Percentiles rank a stretch among this genome's conserved stretches.
Evolutionary conservation across 2,113 vertebrate species (phyloP).

Genomic region (Edolisoma coerulescens): DNA sequence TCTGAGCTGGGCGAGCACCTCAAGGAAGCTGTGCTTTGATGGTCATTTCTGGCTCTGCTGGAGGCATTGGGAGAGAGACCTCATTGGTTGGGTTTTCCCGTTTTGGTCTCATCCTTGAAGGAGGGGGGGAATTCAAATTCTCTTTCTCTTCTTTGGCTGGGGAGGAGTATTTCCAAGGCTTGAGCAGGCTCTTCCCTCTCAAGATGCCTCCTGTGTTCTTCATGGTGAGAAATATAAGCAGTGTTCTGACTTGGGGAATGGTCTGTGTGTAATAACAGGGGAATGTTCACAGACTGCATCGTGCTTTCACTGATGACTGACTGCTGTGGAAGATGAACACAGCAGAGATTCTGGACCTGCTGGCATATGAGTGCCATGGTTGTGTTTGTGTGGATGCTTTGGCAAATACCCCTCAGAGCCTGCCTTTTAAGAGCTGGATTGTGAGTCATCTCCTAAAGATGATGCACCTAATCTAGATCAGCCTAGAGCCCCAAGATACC

Average conservation of each 20-base stretch:
- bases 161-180: background rate
- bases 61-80: background rate
- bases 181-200: background rate
- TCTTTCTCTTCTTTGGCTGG: background rate
- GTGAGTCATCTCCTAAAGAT: background rate
- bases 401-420: background rate
- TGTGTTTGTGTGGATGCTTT: background rate
- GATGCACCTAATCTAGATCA: background rate
- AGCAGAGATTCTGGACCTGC: background rate
- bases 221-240: fast-evolving
- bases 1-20: fast-evolving
- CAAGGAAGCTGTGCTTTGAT: background rate
- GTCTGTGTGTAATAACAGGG: background rate
- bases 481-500: background rate
- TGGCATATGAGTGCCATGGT: background rate
- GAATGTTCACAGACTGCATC: background rate
- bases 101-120: background rate
- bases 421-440: background rate
- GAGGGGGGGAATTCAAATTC: background rate
- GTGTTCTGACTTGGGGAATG: background rate
- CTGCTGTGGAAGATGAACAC: background rate
- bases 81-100: fast-evolving
- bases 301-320: background rate
- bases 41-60: background rate
- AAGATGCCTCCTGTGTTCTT: background rate